Base-by-base conservation (phyloP, 2,888 invertebrate species). In the Eumerus sabulonum region DNA sequence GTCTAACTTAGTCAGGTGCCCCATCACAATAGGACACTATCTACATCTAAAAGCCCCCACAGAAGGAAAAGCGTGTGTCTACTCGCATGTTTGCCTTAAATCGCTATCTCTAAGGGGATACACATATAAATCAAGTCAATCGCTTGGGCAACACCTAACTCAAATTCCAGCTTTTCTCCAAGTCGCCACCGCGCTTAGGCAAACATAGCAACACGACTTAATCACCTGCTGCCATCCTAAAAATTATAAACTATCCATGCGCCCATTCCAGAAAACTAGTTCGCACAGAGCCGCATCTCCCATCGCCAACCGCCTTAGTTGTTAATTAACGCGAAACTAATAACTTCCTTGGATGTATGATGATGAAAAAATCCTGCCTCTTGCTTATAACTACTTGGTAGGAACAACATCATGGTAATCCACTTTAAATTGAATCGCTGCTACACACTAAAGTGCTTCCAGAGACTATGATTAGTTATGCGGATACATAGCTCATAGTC, bases 301-400 rank as follows among this genome's bases (percentile, higher is more conserved):
- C 50, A 44, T 19, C 36, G 27, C 51, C 27, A 9, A 13, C 48
- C 50, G 27, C 42, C 48, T 42, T 27, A 2, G 7, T 27, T 7
- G 27, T 44, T 40, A 54, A 70, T 70, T 70, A 54, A 72, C 45
- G 72, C 50, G 67, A 60, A 77, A 62, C 72, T 76, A 62, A 72
- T 77, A 72, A 77, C 72, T 77, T 77, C 72, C 76, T 72, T 72
- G 66, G 16, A 67, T 72, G 27, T 7, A 4, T 27, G 27, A 4
- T 27, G 27, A 72, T 72, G 72, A 71, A 76, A 76, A 76, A 67
- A 77, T 67, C 66, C 66, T 77, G 68, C 68, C 54, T 63, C 48
- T 59, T 67, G 14, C 27, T 4, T 4, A 27, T 27, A 27, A 27
- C 27, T 27, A 27, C 27, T 27, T 4, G 27, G 7, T 27, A 27